Evolutionary conservation across 2,888 invertebrate species (phyloP).

Genomic region (Caenorhabditis sp.): DNA sequence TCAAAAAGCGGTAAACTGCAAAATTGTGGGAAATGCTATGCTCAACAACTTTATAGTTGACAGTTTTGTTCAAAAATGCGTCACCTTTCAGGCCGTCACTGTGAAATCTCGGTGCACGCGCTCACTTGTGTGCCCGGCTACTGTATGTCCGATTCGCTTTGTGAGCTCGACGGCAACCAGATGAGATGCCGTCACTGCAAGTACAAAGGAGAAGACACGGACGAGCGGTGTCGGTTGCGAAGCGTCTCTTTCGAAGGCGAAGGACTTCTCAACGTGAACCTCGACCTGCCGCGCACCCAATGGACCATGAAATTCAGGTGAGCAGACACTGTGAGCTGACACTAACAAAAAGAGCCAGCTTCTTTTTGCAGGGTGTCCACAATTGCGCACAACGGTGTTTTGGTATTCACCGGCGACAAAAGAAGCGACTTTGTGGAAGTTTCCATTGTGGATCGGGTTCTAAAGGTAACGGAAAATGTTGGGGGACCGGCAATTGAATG

Average conservation of each 20-base stretch:
- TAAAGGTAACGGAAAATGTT: slow-evolving; percentile 39
- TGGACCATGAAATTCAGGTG: slow-evolving; percentile 68
- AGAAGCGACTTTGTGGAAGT: slow-evolving; percentile 72
- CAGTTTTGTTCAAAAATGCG: too few relatives aligned
- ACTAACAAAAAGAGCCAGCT: slow-evolving; percentile 16
- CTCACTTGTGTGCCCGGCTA: slow-evolving; percentile 66
- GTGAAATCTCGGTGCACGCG: slow-evolving; percentile 60
- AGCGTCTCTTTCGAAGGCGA: slow-evolving; percentile 74
- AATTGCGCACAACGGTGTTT: slow-evolving; percentile 68
- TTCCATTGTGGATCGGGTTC: slow-evolving; percentile 68
- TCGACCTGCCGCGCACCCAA: slow-evolving; percentile 61
- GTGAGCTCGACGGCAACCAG: slow-evolving; percentile 49
- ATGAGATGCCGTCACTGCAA: slow-evolving; percentile 67
- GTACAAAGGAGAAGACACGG: slow-evolving; percentile 55
- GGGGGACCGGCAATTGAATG: background rate
- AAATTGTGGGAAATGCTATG: too few relatives aligned
- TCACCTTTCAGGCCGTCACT: slow-evolving; percentile 57
- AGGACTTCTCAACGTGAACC: slow-evolving; percentile 62
- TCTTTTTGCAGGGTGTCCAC: slow-evolving; percentile 69
- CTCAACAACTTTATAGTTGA: too few relatives aligned
- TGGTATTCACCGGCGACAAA: slow-evolving; percentile 70
- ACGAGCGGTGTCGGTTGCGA: slow-evolving; percentile 70
- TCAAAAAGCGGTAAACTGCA: too few relatives aligned
- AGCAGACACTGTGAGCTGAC: background rate
- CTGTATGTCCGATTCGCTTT: slow-evolving; percentile 63